These are phyloP conservation scores for Pollimyrus isidori DNA, from an alignment of 2,113 vertebrate species.

Conservation along the genomic window DNA sequence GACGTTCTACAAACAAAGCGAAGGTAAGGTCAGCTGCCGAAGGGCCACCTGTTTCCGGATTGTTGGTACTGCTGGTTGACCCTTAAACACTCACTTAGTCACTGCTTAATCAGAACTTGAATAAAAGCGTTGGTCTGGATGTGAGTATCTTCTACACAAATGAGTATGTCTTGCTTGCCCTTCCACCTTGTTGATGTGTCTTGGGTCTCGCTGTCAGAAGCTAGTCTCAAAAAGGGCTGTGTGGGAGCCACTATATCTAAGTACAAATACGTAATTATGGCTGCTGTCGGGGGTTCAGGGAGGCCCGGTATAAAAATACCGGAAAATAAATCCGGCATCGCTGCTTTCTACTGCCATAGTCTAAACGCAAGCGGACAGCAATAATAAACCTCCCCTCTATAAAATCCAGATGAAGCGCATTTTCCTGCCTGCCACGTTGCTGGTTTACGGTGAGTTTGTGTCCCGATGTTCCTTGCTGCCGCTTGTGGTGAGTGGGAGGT, in stretches of 20 bases:
- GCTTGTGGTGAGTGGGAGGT: not conserved
- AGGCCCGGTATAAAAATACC: not conserved
- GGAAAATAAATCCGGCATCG: not conserved
- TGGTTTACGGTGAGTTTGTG: not conserved
- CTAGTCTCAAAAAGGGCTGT: not conserved
- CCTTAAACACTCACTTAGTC: not conserved
- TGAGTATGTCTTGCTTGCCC: not conserved
- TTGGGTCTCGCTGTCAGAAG: not conserved
- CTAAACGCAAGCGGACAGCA: not conserved
- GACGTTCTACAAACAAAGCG: slow-evolving; percentile 80
- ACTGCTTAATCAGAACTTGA: not conserved
- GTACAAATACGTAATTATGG: not conserved
- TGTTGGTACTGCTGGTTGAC: not conserved
- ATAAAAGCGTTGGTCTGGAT: not conserved
- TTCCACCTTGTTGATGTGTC: not conserved
- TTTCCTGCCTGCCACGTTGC: not conserved
- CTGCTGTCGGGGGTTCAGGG: not conserved
- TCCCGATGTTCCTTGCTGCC: not conserved
- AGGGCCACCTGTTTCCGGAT: not conserved
- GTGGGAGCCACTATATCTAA: not conserved
- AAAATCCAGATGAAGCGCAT: not conserved
- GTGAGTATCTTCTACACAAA: not conserved
- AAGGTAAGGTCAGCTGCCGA: slow-evolving; percentile 67
- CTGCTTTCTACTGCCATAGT: not conserved
- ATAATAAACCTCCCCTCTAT: not conserved